Base-by-base conservation (phyloP, 2,113 vertebrate genomes). In the Hemibagrus wyckioides region DNA sequence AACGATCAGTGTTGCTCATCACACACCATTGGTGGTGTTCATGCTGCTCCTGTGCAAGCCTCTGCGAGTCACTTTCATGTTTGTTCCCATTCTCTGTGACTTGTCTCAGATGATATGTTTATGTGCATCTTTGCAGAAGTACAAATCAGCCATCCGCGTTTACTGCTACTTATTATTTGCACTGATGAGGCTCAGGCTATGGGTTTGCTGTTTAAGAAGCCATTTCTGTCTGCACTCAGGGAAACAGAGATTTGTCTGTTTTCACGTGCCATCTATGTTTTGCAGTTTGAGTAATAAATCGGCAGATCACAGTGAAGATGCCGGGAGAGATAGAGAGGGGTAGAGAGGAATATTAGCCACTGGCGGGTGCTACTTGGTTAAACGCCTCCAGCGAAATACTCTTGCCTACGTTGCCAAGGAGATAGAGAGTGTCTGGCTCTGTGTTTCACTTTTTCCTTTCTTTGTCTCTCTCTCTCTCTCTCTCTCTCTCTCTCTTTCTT, bases 321-420 rank as follows among this genome's bases (percentile, higher is more conserved):
- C 36, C 33, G 54, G 28, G 69, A 82, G 77, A 30, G 21, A 85
- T 3, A 13, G 36, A 59, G 6, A 21, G 76, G 75, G 84, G 33
- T 56, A 73, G 61, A 48, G 61, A 81, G 36, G 69, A 80, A 63
- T 57, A 87, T 90, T 85, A 71, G 83, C 85, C 85, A 52, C 33
- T 48, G 65, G 77, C 65, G 86, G 87, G 56, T 82, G 82, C 86
- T 57, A 80, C 61, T 83, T 82, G 83, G 50, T 86, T 85, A 80
- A 90, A 83, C 79, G 86, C 89, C 90, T 91, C 81, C 76, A 89
- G 89, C 83, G 80, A 91, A 91, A 92, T 90, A 90, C 82, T 39
- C 86, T 89, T 90, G 89, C 89, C 89, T 87, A 86, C 44, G 94
- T 95, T 92, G 92, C 91, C 93, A 93, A 89, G 94, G 94, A 94